A percentile compares a stretch with the other conserved stretches of the same genome.
phyloP scores from a whole-genome alignment of 2,113 vertebrate genomes.

The Naja naja region DNA sequence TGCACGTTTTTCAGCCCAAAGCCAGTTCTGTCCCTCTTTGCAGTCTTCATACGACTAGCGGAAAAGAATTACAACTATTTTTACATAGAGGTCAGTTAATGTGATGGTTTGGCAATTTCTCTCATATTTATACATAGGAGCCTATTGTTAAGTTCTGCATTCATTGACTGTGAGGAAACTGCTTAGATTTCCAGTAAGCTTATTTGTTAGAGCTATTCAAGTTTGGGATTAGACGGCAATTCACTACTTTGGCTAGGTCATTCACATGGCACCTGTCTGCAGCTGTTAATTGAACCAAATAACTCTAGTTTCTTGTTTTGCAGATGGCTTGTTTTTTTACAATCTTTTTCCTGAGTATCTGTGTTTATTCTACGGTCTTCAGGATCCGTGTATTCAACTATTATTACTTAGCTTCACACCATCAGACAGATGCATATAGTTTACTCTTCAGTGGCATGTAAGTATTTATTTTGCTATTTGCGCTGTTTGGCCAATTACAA shows the following conservation, averaged over 20 bases:
- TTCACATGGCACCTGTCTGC: neutral
- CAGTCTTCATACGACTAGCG: slow-evolving; percentile 87
- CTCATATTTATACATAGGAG: neutral
- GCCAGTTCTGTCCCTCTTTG: slow-evolving; percentile 88
- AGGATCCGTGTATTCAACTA: slow-evolving; percentile 93
- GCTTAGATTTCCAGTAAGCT: neutral
- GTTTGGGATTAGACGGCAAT: neutral
- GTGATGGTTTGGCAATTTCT: neutral
- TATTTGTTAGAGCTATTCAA: neutral
- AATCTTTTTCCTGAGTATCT: slow-evolving; percentile 91
- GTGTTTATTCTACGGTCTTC: slow-evolving; percentile 94
- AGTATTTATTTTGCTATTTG: slow-evolving; percentile 48
- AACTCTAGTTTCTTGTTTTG: neutral
- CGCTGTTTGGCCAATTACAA: neutral
- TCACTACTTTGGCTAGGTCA: neutral
- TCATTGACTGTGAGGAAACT: neutral
- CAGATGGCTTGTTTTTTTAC: slow-evolving; percentile 90
- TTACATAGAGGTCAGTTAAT: slow-evolving; percentile 84
- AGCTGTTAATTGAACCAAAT: neutral
- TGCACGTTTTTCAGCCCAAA: slow-evolving; percentile 93
- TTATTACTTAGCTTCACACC: slow-evolving; percentile 90
- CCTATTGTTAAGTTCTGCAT: neutral
- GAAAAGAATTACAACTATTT: slow-evolving; percentile 89
- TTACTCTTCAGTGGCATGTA: slow-evolving; percentile 96
- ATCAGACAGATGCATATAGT: slow-evolving; percentile 95